Base-by-base conservation (phyloP, 2,888 invertebrate species). In the Hybos culiciformis region DNA sequence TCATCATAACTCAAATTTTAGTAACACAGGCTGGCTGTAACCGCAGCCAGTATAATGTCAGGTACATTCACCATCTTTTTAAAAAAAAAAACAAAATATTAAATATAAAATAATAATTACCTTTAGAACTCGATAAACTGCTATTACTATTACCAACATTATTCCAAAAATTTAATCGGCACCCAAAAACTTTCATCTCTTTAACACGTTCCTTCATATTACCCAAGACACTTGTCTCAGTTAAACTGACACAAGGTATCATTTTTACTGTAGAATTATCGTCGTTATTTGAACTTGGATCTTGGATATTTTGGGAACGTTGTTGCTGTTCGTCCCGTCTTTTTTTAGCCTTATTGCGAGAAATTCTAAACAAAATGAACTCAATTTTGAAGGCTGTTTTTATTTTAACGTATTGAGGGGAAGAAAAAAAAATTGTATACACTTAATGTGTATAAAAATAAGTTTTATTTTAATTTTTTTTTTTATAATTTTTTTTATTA, bases 101-200 rank as follows among this genome's bases (percentile, higher is more conserved):
- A 20, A 41, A 32, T 12, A 39, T 26, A 26, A 39, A 17, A 41
- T 32, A 24, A 32, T 34, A 23, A 39, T 48, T 51, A 60, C 63
- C 60, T 61, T 64, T 66, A 46, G 61, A 60, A 53, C 60, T 62
- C 52, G 60, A 56, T 49, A 66, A 53, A 52, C 62, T 65, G n/a
- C n/a, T n/a, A n/a, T n/a, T n/a, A 52, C 62, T 65, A 39, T 62
- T 62, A 51, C 66, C 63, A 48, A 69, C 64, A 56, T 68, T 69
- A 60, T 69, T 68, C 67, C 68, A 68, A 53, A 70, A 69, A 54
- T 70, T 68, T 55, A 70, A 63, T 51, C 69, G 66, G 53, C 70
- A 69, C 51, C 69, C 68, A 52, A 70, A 70, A 43, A 70, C 67
- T 58, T 69, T 69, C 68, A 69, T 70, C 58, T 69, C 69, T 58